phyloP scores from a whole-genome alignment of 2,888 invertebrate genomes.

The Parnassius glacialis region DNA sequence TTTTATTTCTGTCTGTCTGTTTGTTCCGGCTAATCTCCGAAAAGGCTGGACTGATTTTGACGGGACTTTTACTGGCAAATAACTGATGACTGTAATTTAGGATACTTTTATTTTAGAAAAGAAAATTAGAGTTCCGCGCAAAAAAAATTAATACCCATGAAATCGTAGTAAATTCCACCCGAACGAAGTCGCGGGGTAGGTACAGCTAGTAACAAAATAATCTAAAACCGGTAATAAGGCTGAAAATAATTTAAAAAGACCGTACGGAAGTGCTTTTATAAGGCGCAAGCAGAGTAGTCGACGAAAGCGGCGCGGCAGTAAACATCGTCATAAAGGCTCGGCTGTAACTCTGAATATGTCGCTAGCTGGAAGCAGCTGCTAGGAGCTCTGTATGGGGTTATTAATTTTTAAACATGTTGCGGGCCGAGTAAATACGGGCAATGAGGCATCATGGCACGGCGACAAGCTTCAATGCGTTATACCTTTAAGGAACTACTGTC shows the following conservation, averaged over 20 bases:
- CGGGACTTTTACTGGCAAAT: no score
- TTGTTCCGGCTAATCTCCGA: no score
- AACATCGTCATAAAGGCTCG: conserved; percentile 70
- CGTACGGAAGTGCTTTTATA: conserved; percentile 51
- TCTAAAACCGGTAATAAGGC: conserved; percentile 11
- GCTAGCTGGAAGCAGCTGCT: conserved; percentile 45
- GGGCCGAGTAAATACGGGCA: conserved; percentile 59
- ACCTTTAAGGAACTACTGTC: conserved; percentile 31
- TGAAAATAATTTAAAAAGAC: conserved; percentile 30
- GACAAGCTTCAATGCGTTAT: conserved; percentile 48
- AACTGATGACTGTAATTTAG: no score
- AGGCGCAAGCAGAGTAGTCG: conserved; percentile 41
- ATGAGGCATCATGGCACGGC: conserved; percentile 44
- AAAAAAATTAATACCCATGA: no score
- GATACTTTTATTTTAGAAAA: no score
- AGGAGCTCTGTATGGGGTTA: conserved; percentile 65
- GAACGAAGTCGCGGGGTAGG: no score
- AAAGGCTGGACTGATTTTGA: no score
- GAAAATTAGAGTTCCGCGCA: no score
- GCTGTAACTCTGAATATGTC: conserved; percentile 43
- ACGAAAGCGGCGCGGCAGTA: conserved; percentile 55
- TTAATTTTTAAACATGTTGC: conserved; percentile 70
- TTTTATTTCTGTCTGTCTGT: no score
- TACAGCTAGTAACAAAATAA: conserved; percentile 8
- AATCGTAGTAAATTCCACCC: no score